Evolutionary conservation across 1,140 invertebrate genomes (phyloP), one percentile per base, ranked within the genome.

Genomic region (Dendrolimus punctatus): DNA sequence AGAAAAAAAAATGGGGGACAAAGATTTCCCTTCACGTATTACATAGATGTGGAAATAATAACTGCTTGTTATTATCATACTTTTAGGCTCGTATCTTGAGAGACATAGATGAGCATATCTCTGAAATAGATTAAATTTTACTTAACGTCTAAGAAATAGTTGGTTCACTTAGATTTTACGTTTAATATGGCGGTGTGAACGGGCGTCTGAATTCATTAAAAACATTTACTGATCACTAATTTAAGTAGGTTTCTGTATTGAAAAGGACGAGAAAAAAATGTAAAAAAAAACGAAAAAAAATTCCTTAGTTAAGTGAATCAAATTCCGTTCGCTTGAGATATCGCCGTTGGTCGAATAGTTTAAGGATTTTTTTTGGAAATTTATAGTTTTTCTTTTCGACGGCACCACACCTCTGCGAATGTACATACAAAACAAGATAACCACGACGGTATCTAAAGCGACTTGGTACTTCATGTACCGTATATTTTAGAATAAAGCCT

Each of bases 221-320:
- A 76, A 76, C 76, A 68, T 67, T 65, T 76, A 74, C 70, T 72
- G 75, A 76, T 76, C 70, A 74, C 68, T 73, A 71, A 73, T 77
- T 68, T 73, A 66, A 68, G 66, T 80, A 81, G 74, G 64, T 75
- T 73, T 80, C 77, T 75, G 68, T 77, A 78, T 46, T 54, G 65
- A 68, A 76, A 74, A 78, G 66, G 68, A 43, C 38, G 51, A 45
- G 65, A 73, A 73, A 70, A 71, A 58, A 56, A 38, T 47, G 55
- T 53, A 62, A 57, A 61, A 61, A 57, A 62, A 42, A 51, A 10
- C 5, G 43, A 39, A 53, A 50, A 51, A 36, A 52, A 47, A 40
- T 60, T 50, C 51, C 57, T 49, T 68, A 73, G 57, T 38, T 70
- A 71, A 71, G 64, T 65, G 55, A 66, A 71, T 66, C 71, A 61